Evolutionary conservation across 2,888 invertebrate genomes (phyloP).

Genomic region (Sarcophaga subvicina): DNA sequence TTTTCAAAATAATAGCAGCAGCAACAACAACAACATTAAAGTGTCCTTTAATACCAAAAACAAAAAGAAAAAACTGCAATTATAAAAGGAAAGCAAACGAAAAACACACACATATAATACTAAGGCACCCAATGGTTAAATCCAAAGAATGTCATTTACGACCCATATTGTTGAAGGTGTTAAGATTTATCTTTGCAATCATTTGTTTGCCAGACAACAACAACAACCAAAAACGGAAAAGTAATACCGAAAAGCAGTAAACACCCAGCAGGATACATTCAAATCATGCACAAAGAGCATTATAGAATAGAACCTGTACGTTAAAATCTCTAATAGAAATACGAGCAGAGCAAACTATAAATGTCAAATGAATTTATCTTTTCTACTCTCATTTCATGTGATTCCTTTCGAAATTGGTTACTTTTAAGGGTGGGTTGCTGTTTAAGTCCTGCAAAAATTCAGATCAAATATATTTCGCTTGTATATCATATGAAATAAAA

Average conservation of each 20-base stretch:
- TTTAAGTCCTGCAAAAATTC: slow-evolving; percentile 17
- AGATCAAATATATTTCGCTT: slow-evolving; percentile 34
- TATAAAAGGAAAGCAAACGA: neutral
- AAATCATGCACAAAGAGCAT: neutral
- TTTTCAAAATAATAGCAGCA: slow-evolving; percentile 18
- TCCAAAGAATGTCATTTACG: slow-evolving; percentile 77
- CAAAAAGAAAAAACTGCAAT: slow-evolving; percentile 7
- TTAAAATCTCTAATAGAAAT: neutral
- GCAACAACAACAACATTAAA: slow-evolving; percentile 33
- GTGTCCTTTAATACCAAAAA: slow-evolving; percentile 47
- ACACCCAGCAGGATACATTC: slow-evolving; percentile 66
- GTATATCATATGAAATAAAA: neutral
- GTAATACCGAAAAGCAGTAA: slow-evolving; percentile 59
- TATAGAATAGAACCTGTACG: slow-evolving; percentile 20
- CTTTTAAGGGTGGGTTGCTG: slow-evolving; percentile 36
- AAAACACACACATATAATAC: slow-evolving; percentile 26
- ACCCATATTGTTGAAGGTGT: slow-evolving; percentile 79
- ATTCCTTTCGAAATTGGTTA: slow-evolving; percentile 27
- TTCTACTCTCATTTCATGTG: neutral
- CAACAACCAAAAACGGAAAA: neutral
- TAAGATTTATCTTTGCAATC: slow-evolving; percentile 80
- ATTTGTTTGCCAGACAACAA: slow-evolving; percentile 69
- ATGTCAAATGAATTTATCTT: slow-evolving; percentile 47
- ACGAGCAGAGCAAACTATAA: slow-evolving; percentile 48
- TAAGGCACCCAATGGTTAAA: slow-evolving; percentile 62